Evolutionary conservation across 2,113 vertebrate genomes (phyloP), one percentile per base, ranked within the genome.

Genomic region (Seriola quinqueradiata): DNA sequence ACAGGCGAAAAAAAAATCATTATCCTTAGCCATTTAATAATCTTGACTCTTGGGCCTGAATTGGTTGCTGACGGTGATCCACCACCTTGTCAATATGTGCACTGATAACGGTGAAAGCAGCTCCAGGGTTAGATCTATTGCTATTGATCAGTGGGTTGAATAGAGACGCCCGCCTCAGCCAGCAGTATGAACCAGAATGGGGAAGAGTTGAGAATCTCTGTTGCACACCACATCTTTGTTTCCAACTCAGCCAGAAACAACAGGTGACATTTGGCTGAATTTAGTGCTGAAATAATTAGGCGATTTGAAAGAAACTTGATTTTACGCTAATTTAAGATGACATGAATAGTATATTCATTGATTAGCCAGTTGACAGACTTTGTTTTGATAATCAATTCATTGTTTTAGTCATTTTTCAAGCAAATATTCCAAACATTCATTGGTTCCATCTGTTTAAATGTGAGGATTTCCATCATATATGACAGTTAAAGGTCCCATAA

Each of bases 71-170:
- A 86, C 70, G 57, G 78, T 69, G 70, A 93, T 89, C 86, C 79
- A 87, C 54, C 81, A 65, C 59, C 58, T 8, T 75, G 70, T 93
- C 91, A 79, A 93, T 93, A 86, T 58, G 74, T 44, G 60, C 82
- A 90, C 83, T 85, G 90, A 94, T 94, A 85, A 73, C 75, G 55
- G 77, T 52, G 59, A 81, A 70, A 88, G 82, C 79, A 72, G 87
- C 86, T 84, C 64, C 13, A 28, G 77, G 87, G 36, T 88, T 74
- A 28, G 83, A 81, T 91, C 88, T 83, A 65, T 90, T 87, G 75
- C 28, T 83, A 93, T 94, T 83, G 94, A 94, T 92, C 79, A 70
- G 8, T 23, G 0, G 34, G 80, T 61, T 69, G 79, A 91, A 91
- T 77, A 81, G 84, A 87, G 86, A 87, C 78, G 70, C 79, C 63